Conservation (phyloP, 2,797 vertebrate species). For the Sparus aurata region DNA sequence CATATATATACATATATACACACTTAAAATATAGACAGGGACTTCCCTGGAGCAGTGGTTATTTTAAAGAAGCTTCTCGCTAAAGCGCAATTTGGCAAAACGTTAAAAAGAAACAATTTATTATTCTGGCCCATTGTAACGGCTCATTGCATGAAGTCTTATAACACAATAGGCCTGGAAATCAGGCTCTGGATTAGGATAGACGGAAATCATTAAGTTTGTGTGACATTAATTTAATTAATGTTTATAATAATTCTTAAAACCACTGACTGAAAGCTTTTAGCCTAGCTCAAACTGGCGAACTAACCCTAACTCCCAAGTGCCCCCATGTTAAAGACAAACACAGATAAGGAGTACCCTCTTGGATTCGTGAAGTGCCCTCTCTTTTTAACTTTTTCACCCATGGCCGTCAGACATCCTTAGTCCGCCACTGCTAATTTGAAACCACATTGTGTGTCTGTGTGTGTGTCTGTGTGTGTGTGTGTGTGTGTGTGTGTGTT, state of each 20-base stretch:
- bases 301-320: too few relatives aligned
- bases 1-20: background rate
- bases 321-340: too few relatives aligned
- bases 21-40: conserved; percentile 1
- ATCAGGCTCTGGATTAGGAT: conserved; percentile 23
- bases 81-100: conserved; percentile 31
- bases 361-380: too few relatives aligned
- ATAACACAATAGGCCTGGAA: background rate
- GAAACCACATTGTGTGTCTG: too few relatives aligned
- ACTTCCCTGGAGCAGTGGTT: conserved; percentile 9
- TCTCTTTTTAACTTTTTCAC: too few relatives aligned
- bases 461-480: background rate
- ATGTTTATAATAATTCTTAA: conserved; percentile 16
- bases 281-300: background rate
- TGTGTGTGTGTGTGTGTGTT: background rate
- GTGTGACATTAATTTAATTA: conserved; percentile 28
- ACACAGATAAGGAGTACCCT: too few relatives aligned
- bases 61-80: background rate
- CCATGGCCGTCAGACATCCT: too few relatives aligned
- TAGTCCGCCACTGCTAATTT: too few relatives aligned
- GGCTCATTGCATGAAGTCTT: conserved; percentile 3
- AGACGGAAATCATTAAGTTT: conserved; percentile 38
- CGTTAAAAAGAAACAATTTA: too few relatives aligned
- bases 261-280: conserved; percentile 64
- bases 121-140: conserved; percentile 39